phyloP scores from a whole-genome alignment of 2,797 vertebrate species.

The Crossoptilon crossoptilon region DNA sequence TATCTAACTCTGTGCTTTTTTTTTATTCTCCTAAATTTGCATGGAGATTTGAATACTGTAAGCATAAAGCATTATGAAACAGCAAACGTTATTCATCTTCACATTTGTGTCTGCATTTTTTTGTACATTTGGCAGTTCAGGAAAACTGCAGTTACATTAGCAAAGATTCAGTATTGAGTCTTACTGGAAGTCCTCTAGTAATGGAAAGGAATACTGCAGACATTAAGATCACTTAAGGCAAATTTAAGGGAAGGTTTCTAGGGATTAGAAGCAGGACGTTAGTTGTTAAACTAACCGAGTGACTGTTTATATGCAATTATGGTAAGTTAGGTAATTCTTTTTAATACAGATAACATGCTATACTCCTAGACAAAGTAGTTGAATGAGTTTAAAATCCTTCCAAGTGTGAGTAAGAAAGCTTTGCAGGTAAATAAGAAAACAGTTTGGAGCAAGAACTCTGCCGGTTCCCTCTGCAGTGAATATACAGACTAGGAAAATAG shows the following conservation, averaged over 20 bases:
- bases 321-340: neutral
- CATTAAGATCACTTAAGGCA: neutral
- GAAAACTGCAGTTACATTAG: neutral
- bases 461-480: neutral
- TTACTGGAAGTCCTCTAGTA: neutral
- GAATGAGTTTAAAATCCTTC: neutral
- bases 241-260: neutral
- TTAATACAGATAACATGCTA: neutral
- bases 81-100: neutral
- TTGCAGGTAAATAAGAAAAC: neutral
- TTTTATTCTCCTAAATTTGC: neutral
- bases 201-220: neutral
- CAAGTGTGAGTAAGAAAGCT: neutral
- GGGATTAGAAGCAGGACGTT: neutral
- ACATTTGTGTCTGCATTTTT: neutral
- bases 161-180: neutral
- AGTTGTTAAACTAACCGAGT: neutral
- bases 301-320: neutral
- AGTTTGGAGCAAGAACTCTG: neutral
- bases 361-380: neutral
- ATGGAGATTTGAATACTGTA: neutral
- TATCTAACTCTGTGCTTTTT: neutral
- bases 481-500: neutral
- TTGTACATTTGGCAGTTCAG: neutral
- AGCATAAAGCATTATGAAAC: neutral